Evolutionary conservation across 2,113 vertebrate genomes (phyloP).

Genomic region (Dunckerocampus dactyliophorus): DNA sequence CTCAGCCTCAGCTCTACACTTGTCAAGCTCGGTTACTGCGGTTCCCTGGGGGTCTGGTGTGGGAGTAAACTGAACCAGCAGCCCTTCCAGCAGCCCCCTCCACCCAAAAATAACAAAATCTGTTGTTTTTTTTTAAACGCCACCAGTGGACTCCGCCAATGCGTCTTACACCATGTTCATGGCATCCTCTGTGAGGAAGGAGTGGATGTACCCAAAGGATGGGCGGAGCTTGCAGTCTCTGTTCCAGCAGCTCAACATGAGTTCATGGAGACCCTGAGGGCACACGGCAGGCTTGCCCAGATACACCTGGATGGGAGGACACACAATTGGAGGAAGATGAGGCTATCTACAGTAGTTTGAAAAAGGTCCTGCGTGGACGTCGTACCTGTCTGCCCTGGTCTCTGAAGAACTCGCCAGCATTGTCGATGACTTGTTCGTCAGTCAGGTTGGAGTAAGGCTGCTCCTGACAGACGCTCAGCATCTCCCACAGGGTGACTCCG

Average conservation of each 20-base stretch:
- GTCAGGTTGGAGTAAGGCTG: constrained; percentile 89
- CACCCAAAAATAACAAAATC: constrained; percentile 47
- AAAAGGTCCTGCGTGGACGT: neutral
- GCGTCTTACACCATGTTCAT: constrained; percentile 79
- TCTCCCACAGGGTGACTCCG: constrained; percentile 92
- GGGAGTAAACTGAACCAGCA: constrained; percentile 72
- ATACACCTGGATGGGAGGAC: constrained; percentile 72
- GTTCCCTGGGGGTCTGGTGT: constrained; percentile 37
- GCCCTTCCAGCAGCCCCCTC: constrained; percentile 49
- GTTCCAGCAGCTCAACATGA: constrained; percentile 91
- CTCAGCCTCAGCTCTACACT: constrained; percentile 2
- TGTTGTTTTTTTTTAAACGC: neutral
- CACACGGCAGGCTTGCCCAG: constrained; percentile 80
- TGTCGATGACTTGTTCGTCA: constrained; percentile 90
- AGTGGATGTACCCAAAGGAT: constrained; percentile 80
- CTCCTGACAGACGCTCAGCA: constrained; percentile 87
- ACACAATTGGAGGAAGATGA: neutral
- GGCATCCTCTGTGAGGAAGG: constrained; percentile 82
- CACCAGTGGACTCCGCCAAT: neutral
- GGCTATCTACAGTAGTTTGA: too few species aligned
- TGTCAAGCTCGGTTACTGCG: constrained; percentile 23
- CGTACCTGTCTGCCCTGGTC: constrained; percentile 86
- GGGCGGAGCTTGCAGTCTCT: constrained; percentile 87
- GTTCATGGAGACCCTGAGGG: constrained; percentile 83
- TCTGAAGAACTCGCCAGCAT: constrained; percentile 88